Conservation (phyloP, 2,888 invertebrate genomes). For the Drosophila ezoana region DNA sequence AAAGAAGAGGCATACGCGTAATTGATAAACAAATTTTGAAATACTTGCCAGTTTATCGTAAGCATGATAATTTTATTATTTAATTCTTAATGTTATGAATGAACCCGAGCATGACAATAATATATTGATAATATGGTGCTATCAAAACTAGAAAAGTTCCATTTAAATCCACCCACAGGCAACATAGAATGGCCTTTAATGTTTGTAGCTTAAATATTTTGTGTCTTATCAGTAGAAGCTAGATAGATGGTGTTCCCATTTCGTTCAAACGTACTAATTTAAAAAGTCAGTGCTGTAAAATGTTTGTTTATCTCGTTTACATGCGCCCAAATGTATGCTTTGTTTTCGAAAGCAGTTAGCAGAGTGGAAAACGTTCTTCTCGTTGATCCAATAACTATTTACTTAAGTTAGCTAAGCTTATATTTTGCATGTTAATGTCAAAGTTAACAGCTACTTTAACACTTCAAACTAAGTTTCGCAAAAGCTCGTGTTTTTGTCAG, state of each 20-base stretch:
- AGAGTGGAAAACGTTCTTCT: background rate
- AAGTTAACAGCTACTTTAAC: background rate
- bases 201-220: background rate
- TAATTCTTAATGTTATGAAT: constrained; percentile 26
- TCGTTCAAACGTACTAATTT: background rate
- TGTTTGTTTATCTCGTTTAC: background rate
- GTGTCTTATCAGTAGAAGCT: background rate
- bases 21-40: constrained; percentile 18
- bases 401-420: no score
- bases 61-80: constrained; percentile 24
- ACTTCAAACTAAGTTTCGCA: no score
- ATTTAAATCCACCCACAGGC: constrained; percentile 6
- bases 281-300: background rate
- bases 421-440: background rate
- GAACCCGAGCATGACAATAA: constrained; percentile 17
- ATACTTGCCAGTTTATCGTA: constrained; percentile 4
- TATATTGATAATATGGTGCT: constrained; percentile 19
- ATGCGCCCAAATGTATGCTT: background rate
- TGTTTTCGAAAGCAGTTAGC: background rate
- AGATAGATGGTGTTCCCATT: background rate
- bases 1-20: background rate
- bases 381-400: background rate
- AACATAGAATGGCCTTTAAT: background rate
- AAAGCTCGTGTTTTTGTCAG: no score
- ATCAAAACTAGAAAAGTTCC: constrained; percentile 16